Conservation (phyloP, 2,888 invertebrate species). For the Megalurothrips usitatus region DNA sequence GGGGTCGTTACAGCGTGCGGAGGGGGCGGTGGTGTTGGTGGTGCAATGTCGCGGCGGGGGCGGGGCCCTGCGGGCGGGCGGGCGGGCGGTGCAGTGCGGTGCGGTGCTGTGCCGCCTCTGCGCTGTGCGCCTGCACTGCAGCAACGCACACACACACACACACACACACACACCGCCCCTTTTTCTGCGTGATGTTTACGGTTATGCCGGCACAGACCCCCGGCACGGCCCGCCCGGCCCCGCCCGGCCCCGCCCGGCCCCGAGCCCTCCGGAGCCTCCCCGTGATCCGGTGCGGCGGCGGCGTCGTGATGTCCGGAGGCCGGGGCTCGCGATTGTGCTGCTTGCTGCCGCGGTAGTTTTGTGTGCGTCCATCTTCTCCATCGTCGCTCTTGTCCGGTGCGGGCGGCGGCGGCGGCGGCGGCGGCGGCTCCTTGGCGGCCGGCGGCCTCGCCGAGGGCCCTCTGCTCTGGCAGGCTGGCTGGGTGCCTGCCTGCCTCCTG, state of each 20-base stretch:
- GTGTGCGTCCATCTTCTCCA: too few relatives aligned
- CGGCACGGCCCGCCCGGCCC: not conserved
- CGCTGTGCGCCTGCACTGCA: slow-evolving; percentile 10
- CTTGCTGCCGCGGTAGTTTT: too few relatives aligned
- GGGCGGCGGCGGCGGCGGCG: too few relatives aligned
- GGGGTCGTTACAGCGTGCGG: slow-evolving; percentile 23
- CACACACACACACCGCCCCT: not conserved
- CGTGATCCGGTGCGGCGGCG: not conserved
- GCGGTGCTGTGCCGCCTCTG: not conserved
- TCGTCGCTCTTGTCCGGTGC: too few relatives aligned
- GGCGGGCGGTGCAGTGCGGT: not conserved
- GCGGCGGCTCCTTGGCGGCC: too few relatives aligned
- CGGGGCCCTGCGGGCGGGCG: not conserved
- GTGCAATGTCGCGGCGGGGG: not conserved
- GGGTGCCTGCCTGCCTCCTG: not conserved
- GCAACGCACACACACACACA: not conserved
- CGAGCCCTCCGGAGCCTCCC: too few relatives aligned
- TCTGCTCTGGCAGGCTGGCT: too few relatives aligned
- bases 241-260: not conserved
- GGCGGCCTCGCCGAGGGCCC: too few relatives aligned
- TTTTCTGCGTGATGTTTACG: slow-evolving; percentile 25
- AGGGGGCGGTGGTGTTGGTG: not conserved
- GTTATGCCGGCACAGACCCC: slow-evolving; percentile 20
- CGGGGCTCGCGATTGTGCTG: not conserved
- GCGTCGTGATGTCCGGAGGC: not conserved